These are phyloP conservation scores for Isotomurus palustris DNA, from an alignment of 2,888 invertebrate genomes.

Conservation along the genomic window DNA sequence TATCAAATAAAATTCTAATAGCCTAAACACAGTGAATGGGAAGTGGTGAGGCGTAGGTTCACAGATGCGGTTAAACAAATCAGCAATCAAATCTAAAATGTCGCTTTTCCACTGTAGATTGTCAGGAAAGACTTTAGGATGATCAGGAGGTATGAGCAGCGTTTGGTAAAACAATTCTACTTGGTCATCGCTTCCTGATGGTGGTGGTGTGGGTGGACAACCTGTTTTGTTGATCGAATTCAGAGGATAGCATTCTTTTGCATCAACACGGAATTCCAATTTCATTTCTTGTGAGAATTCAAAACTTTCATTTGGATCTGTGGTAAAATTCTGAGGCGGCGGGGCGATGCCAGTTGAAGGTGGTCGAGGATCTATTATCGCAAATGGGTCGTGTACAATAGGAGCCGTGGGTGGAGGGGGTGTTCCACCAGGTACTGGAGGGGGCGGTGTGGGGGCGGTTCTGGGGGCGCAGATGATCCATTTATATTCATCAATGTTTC, in stretches of 20 bases:
- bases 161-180: not conserved
- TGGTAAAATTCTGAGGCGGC: too few relatives aligned
- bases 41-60: conserved; percentile 14
- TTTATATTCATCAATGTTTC: not conserved
- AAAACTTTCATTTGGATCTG: too few relatives aligned
- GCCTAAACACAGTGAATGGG: conserved; percentile 6
- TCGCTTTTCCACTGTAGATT: conserved; percentile 15
- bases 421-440: too few relatives aligned
- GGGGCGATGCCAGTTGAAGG: too few relatives aligned
- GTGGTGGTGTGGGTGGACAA: not conserved
- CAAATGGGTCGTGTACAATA: not conserved
- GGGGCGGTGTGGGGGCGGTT: not conserved
- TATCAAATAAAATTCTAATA: conserved; percentile 6
- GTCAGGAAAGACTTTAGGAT: not conserved
- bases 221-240: not conserved
- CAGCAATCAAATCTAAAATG: conserved; percentile 10
- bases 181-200: not conserved
- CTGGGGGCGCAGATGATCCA: not conserved
- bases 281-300: too few relatives aligned
- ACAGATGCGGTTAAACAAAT: conserved; percentile 13
- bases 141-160: not conserved
- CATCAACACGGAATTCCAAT: too few relatives aligned
- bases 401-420: not conserved
- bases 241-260: too few relatives aligned
- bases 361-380: not conserved